A percentile compares a stretch with the other conserved stretches of the same genome.
Evolutionary conservation across 2,113 vertebrate genomes (phyloP).

Genomic region (Istiophorus platypterus): DNA sequence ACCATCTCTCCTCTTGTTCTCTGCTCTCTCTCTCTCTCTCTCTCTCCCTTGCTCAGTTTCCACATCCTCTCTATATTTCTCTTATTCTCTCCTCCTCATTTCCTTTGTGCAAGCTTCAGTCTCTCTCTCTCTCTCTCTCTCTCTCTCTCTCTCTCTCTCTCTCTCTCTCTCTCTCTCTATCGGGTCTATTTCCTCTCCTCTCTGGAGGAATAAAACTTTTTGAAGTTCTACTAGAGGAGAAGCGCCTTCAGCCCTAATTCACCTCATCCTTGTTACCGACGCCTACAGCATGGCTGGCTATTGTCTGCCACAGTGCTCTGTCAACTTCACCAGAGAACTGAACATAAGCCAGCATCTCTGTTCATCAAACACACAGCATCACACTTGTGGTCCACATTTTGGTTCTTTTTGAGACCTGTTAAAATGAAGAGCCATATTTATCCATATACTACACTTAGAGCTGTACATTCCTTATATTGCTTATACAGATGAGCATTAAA

Average conservation of each 20-base stretch:
- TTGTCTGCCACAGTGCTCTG: slow-evolving; percentile 36
- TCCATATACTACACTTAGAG: too few species aligned
- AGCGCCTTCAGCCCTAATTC: slow-evolving; percentile 68
- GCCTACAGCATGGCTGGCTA: slow-evolving; percentile 61
- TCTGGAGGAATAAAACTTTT: slow-evolving; percentile 67
- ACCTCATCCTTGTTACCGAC: slow-evolving; percentile 62
- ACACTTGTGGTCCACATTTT: slow-evolving; percentile 4
- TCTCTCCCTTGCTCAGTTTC: slow-evolving; percentile 23
- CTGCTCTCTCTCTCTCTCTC: slow-evolving; percentile 8
- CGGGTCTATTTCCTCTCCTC: slow-evolving; percentile 52
- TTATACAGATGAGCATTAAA: background rate
- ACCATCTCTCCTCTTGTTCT: slow-evolving; percentile 22
- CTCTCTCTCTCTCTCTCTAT: slow-evolving; percentile 21
- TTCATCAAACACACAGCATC: slow-evolving; percentile 2
- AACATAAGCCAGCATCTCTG: slow-evolving; percentile 33
- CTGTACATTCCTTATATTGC: too few species aligned
- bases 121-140: slow-evolving; percentile 43
- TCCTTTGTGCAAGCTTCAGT: slow-evolving; percentile 42
- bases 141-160: slow-evolving; percentile 46
- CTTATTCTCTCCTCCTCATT: slow-evolving; percentile 37
- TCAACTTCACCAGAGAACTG: slow-evolving; percentile 51
- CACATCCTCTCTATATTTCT: slow-evolving; percentile 39
- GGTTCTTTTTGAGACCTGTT: slow-evolving; percentile 3
- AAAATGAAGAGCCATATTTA: background rate
- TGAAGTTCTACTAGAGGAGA: slow-evolving; percentile 68